phyloP scores from a whole-genome alignment of 2,888 invertebrate species.

The Phortica magna region DNA sequence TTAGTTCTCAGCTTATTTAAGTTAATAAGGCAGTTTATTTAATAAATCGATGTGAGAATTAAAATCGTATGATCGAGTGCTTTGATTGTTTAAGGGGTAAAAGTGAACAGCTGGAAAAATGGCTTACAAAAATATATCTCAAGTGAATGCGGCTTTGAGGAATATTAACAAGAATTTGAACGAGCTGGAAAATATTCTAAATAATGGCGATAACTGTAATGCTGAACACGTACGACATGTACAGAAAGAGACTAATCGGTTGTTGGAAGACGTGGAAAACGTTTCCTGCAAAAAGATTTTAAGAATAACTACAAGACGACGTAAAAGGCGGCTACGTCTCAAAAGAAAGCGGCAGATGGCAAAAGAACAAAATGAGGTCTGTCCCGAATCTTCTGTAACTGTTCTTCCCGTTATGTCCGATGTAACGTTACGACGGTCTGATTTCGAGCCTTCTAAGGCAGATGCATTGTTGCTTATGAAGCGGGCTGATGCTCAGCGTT shows the following conservation, averaged over 20 bases:
- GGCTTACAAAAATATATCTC: constrained; percentile 49
- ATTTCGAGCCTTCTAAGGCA: neutral
- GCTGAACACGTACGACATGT: neutral
- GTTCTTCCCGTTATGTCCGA: neutral
- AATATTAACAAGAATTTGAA: constrained; percentile 47
- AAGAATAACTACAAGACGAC: constrained; percentile 22
- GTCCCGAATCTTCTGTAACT: neutral
- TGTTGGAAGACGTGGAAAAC: neutral
- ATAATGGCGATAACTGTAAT: constrained; percentile 14
- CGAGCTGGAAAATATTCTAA: constrained; percentile 40
- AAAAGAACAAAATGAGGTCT: neutral
- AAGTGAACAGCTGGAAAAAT: constrained; percentile 42
- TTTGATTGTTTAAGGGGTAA: neutral
- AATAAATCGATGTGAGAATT: too few species aligned
- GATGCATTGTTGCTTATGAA: constrained; percentile 43
- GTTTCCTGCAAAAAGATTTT: neutral
- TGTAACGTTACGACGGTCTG: too few species aligned
- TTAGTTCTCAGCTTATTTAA: neutral
- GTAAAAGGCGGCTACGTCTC: constrained; percentile 41
- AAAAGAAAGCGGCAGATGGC: constrained; percentile 28
- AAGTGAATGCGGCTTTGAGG: constrained; percentile 52
- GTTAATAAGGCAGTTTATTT: too few species aligned
- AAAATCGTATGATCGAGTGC: neutral
- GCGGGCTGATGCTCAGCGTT: constrained; percentile 57
- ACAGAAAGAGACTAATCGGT: neutral